phyloP scores from a whole-genome alignment of 2,888 invertebrate species.

The Nomada hirtipes region DNA sequence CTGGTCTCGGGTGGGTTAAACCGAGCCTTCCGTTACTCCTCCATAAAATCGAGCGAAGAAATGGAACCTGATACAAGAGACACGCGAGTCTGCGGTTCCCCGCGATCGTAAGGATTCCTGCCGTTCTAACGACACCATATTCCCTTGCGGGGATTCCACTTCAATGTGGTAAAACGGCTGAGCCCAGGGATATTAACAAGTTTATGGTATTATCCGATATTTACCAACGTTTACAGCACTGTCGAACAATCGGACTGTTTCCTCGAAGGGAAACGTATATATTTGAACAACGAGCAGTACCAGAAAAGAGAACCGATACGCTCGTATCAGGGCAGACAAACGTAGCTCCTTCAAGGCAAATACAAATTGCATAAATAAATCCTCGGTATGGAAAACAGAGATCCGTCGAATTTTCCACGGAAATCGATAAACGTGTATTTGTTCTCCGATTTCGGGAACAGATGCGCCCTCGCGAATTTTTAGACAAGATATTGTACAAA shows the following conservation, averaged over 20 bases:
- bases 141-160: conserved; percentile 38
- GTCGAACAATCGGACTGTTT: no score
- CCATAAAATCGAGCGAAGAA: conserved; percentile 30
- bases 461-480: not conserved
- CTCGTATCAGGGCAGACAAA: not conserved
- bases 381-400: not conserved
- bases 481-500: conserved; percentile 5
- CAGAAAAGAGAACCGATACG: not conserved
- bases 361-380: not conserved
- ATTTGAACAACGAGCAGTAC: no score
- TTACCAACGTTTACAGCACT: no score
- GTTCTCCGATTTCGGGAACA: not conserved
- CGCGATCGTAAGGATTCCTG: conserved; percentile 59
- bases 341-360: conserved; percentile 1
- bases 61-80: conserved; percentile 32
- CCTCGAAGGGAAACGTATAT: no score
- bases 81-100: conserved; percentile 30
- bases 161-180: not conserved
- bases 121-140: conserved; percentile 47
- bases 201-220: no score
- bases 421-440: not conserved
- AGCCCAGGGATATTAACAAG: no score
- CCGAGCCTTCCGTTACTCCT: not conserved
- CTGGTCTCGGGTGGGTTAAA: conserved; percentile 15
- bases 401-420: no score